Percentiles rank a stretch among this genome's conserved stretches.
These are phyloP conservation scores for Biston stratarius DNA, from an alignment of 2,888 invertebrate genomes.

Conservation along the genomic window DNA sequence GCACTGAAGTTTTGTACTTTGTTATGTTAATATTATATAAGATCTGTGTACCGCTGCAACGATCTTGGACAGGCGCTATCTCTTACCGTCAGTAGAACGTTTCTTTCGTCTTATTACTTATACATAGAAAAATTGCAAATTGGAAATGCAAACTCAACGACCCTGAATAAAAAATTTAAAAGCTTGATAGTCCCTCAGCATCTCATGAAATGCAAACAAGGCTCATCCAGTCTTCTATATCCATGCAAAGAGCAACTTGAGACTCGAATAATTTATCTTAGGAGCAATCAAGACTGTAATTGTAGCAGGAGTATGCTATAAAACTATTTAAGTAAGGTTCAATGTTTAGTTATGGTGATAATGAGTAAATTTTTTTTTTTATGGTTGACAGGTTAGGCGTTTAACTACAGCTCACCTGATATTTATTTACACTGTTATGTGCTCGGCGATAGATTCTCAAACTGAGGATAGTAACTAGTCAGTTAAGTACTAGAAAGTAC, in stretches of 20 bases:
- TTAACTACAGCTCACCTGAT: too few relatives aligned
- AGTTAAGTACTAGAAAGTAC: too few relatives aligned
- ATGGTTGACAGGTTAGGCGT: too few relatives aligned
- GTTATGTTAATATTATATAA: too few relatives aligned
- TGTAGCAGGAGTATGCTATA: conserved; percentile 70
- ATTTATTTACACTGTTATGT: too few relatives aligned
- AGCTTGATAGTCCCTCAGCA: conserved; percentile 25
- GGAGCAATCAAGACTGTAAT: conserved; percentile 81
- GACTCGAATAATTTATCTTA: conserved; percentile 79
- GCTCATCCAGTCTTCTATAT: conserved; percentile 50
- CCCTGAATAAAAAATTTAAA: conserved; percentile 6
- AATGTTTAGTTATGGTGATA: conserved; percentile 48
- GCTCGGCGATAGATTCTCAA: too few relatives aligned
- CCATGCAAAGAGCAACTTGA: conserved; percentile 57
- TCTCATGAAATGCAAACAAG: conserved; percentile 28
- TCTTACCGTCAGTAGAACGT: too few relatives aligned
- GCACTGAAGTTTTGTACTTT: too few relatives aligned
- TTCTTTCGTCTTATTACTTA: too few relatives aligned
- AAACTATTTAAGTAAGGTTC: conserved; percentile 68
- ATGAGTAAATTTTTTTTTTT: conserved; percentile 4
- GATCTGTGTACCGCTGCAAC: too few relatives aligned
- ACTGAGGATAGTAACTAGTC: too few relatives aligned
- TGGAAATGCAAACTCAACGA: background rate
- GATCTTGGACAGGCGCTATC: too few relatives aligned
- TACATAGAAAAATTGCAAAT: background rate